Conservation (phyloP, 2,113 vertebrate genomes). For the Haliaeetus leucogaster region DNA sequence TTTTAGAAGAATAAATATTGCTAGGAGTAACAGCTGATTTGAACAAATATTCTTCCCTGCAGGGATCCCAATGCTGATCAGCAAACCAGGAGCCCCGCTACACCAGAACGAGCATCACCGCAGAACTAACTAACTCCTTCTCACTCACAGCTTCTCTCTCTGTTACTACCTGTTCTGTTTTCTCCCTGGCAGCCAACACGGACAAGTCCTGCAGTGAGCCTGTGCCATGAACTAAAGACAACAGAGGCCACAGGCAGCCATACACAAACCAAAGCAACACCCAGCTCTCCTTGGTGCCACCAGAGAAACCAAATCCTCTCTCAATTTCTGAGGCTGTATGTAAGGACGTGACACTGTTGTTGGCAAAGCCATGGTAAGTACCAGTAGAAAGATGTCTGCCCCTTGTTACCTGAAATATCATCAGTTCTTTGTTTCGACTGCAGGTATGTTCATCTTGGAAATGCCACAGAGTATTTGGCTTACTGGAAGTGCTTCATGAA, state of each 20-base stretch:
- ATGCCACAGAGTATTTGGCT: not conserved
- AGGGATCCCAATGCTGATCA: not conserved
- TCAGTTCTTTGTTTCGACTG: not conserved
- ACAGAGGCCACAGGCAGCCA: not conserved
- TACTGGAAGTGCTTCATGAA: not conserved
- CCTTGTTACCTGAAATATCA: not conserved
- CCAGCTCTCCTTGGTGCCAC: not conserved
- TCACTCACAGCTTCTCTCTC: not conserved
- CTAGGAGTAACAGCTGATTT: not conserved
- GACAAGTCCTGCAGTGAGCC: not conserved
- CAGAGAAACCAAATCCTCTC: not conserved
- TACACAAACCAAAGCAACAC: not conserved
- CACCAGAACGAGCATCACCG: not conserved
- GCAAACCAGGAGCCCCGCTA: not conserved
- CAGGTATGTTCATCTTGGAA: not conserved
- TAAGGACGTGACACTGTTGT: not conserved
- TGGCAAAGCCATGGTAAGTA: not conserved
- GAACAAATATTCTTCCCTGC: not conserved
- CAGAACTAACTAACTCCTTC: not conserved
- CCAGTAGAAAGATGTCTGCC: not conserved
- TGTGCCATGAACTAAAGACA: not conserved
- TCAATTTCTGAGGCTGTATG: not conserved
- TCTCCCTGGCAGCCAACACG: not conserved
- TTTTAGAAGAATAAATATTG: constrained; percentile 5
- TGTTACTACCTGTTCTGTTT: not conserved